A percentile compares a stretch with the other conserved stretches of the same genome.
Evolutionary conservation across 2,113 vertebrate species (phyloP).

Genomic region (Prunella himalayana): DNA sequence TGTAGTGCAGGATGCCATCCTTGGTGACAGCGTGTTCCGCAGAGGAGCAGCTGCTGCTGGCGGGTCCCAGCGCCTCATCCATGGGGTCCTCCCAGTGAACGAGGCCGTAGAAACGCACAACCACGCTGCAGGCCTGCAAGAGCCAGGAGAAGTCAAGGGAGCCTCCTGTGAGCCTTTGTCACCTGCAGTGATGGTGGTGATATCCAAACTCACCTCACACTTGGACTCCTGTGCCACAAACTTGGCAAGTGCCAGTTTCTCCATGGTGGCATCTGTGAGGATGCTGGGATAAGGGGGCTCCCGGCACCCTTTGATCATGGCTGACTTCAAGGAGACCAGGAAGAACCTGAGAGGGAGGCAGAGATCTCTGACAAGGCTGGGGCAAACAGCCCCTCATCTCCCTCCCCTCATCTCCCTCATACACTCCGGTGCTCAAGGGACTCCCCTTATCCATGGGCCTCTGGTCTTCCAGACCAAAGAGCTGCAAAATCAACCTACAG

Average conservation of each 20-base stretch:
- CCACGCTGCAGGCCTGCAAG: slow-evolving; percentile 78
- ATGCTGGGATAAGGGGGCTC: slow-evolving; percentile 90
- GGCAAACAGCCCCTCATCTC: background rate
- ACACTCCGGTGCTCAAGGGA: background rate
- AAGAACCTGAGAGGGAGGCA: slow-evolving; percentile 79
- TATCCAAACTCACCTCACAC: slow-evolving; percentile 79
- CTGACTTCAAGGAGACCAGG: slow-evolving; percentile 84
- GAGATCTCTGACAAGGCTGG: background rate
- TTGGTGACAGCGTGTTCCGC: slow-evolving; percentile 69
- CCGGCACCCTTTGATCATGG: slow-evolving; percentile 91
- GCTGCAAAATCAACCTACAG: background rate
- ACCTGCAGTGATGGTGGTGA: rapidly evolving
- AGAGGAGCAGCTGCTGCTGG: slow-evolving; percentile 36
- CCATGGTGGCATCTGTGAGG: slow-evolving; percentile 95
- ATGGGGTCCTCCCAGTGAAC: slow-evolving; percentile 96
- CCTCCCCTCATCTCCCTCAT: background rate
- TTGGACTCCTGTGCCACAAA: slow-evolving; percentile 95
- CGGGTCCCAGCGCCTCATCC: slow-evolving; percentile 75
- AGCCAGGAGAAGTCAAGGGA: background rate
- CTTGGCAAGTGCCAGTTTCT: slow-evolving; percentile 91
- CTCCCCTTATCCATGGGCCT: background rate
- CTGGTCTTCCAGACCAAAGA: background rate
- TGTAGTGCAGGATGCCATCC: slow-evolving; percentile 88
- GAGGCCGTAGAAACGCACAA: slow-evolving; percentile 86
- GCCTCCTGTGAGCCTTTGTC: rapidly evolving